A percentile compares a stretch with the other conserved stretches of the same genome.
Conservation (phyloP, 1,140 invertebrate genomes). For the Latrodectus geometricus region DNA sequence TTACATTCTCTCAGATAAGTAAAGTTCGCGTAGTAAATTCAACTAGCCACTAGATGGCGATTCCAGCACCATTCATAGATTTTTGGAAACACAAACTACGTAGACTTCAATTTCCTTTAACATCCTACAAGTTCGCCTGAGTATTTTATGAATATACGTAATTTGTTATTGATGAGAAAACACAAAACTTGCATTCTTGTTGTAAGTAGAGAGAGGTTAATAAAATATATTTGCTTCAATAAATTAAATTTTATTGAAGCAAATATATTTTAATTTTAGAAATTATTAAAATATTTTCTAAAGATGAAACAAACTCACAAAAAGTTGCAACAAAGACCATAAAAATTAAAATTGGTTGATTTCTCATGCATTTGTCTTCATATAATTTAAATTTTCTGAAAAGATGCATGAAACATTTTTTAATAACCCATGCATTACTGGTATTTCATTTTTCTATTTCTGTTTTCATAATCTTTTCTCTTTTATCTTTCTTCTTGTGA, state of each 20-base stretch:
- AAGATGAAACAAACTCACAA: too few relatives aligned
- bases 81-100: neutral
- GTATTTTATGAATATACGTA: neutral
- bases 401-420: too few relatives aligned
- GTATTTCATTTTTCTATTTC: too few relatives aligned
- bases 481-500: too few relatives aligned
- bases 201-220: neutral
- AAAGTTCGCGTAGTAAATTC: constrained; percentile 20
- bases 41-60: constrained; percentile 9
- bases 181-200: neutral
- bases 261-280: neutral
- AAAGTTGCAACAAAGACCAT: too few relatives aligned
- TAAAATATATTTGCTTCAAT: too few relatives aligned
- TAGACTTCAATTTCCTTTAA: neutral
- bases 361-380: too few relatives aligned
- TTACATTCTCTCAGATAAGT: constrained; percentile 37
- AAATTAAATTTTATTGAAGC: neutral
- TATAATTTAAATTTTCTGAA: too few relatives aligned
- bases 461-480: too few relatives aligned
- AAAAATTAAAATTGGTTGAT: too few relatives aligned
- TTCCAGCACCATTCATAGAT: constrained; percentile 39
- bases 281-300: too few relatives aligned
- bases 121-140: neutral
- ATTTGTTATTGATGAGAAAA: neutral
- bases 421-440: too few relatives aligned